Evolutionary conservation across 2,797 vertebrate species (phyloP).

Genomic region (Lepidocolaptes lacrymiger): DNA sequence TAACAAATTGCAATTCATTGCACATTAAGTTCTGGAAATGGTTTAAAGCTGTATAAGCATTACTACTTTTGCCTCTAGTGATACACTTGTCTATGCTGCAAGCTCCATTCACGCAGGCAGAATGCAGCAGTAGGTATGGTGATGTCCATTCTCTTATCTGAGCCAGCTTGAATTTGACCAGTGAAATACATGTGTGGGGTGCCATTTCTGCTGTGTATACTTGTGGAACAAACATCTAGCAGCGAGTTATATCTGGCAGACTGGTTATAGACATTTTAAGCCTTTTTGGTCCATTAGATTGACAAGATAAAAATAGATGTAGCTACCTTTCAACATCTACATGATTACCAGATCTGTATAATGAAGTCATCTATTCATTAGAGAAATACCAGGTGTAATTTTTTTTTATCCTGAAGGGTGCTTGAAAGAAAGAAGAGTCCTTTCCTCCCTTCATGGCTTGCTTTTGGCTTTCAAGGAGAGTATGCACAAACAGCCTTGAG

Average conservation of each 20-base stretch:
- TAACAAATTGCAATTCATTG: background rate
- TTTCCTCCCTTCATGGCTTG: conserved; percentile 24
- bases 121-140: background rate
- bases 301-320: conserved; percentile 23
- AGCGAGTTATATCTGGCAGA: background rate
- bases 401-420: conserved; percentile 25
- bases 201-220: background rate
- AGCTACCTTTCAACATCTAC: conserved; percentile 23
- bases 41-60: background rate
- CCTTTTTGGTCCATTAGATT: background rate
- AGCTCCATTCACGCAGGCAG: background rate
- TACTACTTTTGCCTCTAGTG: background rate
- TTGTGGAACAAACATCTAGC: background rate
- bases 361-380: conserved; percentile 42
- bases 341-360: background rate
- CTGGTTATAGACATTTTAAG: background rate
- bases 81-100: background rate
- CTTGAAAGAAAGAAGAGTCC: conserved; percentile 34
- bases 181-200: background rate
- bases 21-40: background rate
- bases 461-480: conserved; percentile 35
- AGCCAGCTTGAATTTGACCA: background rate
- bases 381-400: background rate
- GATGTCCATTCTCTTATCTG: background rate
- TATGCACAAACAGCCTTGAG: background rate